Conservation (phyloP, 2,888 invertebrate species). For the Epinotia brunnichana region DNA sequence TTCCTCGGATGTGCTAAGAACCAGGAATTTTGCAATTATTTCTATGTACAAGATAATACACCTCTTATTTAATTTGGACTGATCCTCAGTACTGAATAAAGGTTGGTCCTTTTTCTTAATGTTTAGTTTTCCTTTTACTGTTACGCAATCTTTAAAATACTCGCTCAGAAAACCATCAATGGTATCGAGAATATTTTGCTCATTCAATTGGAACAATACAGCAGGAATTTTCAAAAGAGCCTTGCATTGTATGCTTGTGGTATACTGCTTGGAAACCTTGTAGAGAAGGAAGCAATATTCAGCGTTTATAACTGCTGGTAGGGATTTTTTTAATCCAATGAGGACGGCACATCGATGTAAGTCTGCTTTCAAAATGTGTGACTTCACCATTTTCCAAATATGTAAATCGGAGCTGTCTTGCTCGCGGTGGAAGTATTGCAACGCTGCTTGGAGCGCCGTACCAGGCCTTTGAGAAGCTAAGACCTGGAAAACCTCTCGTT, state of each 20-base stretch:
- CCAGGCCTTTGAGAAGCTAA: conserved; percentile 55
- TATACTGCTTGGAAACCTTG: conserved; percentile 39
- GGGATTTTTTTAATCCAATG: background rate
- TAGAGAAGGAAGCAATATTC: conserved; percentile 60
- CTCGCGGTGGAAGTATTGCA: conserved; percentile 51
- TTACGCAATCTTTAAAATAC: no score
- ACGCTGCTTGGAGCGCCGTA: conserved; percentile 55
- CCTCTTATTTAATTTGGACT: no score
- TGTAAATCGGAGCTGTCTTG: conserved; percentile 47
- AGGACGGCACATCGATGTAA: background rate
- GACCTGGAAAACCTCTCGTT: conserved; percentile 48
- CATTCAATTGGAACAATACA: conserved; percentile 51
- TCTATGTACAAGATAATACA: conserved; percentile 49
- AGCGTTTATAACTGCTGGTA: conserved; percentile 55
- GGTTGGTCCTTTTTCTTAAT: background rate
- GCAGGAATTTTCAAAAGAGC: conserved; percentile 54
- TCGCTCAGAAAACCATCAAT: conserved; percentile 32
- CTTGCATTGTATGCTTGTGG: conserved; percentile 39
- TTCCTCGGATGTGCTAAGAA: conserved; percentile 54
- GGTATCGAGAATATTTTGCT: conserved; percentile 49
- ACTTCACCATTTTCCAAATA: conserved; percentile 60
- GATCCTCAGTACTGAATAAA: no score
- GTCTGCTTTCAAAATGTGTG: background rate
- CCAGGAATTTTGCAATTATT: conserved; percentile 60
- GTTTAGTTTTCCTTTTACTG: background rate